These are phyloP conservation scores for Gephyroberyx darwinii DNA, from an alignment of 2,797 vertebrate genomes.

Conservation along the genomic window DNA sequence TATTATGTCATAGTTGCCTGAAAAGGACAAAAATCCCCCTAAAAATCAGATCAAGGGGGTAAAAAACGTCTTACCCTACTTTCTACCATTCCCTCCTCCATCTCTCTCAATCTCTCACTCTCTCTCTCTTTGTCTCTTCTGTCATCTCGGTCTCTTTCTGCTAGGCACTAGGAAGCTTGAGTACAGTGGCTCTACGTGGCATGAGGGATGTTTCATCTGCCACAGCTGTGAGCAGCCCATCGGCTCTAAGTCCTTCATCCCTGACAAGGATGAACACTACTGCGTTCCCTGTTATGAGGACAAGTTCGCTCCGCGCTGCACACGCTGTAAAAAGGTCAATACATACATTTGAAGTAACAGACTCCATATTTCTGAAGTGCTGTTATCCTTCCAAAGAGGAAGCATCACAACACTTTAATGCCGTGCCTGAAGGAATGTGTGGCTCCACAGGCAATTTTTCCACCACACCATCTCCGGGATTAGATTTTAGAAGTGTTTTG, in stretches of 20 bases:
- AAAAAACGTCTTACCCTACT: slow-evolving; percentile 6
- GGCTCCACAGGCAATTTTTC: too few relatives aligned
- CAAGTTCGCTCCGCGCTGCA: slow-evolving; percentile 98
- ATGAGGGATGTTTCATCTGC: slow-evolving; percentile 96
- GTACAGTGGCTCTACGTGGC: slow-evolving; percentile 96
- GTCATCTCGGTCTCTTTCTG: slow-evolving; percentile 11
- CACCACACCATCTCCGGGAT: too few relatives aligned
- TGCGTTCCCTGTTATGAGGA: slow-evolving; percentile 97
- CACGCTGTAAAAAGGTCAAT: slow-evolving; percentile 95
- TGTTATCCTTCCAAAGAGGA: neutral
- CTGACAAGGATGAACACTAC: slow-evolving; percentile 96
- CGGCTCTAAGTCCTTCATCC: slow-evolving; percentile 96
- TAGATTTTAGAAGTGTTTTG: neutral
- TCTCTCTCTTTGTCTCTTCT: slow-evolving; percentile 5
- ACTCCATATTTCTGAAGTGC: too few relatives aligned
- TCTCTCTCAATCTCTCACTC: neutral
- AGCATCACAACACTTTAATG: neutral
- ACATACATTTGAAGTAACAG: too few relatives aligned
- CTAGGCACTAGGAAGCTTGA: slow-evolving; percentile 96
- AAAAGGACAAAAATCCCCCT: slow-evolving; percentile 34
- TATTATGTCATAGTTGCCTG: slow-evolving; percentile 51
- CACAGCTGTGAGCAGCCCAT: slow-evolving; percentile 97
- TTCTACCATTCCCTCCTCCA: neutral
- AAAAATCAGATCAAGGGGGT: slow-evolving; percentile 15
- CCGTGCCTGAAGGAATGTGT: too few relatives aligned